Conservation (phyloP, 2,113 vertebrate species). For the Cyanoderma ruficeps region DNA sequence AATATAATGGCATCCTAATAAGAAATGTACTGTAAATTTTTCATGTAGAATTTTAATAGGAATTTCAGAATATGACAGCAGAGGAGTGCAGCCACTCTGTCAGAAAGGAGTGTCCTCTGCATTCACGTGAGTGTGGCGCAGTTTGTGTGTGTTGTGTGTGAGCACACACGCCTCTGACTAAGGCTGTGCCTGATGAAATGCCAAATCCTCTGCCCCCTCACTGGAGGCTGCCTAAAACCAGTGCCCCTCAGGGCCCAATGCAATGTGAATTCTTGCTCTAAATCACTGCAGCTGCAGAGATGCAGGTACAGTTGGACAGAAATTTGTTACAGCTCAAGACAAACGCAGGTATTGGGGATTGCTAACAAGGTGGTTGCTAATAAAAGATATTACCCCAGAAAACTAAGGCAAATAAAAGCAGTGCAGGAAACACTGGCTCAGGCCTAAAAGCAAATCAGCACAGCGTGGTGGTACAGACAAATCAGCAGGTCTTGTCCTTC, state of each 20-base stretch:
- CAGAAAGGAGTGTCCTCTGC: neutral
- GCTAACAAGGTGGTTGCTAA: neutral
- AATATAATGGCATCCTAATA: neutral
- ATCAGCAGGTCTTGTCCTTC: neutral
- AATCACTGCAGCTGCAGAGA: neutral
- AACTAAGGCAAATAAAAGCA: neutral
- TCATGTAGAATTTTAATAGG: neutral
- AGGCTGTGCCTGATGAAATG: neutral
- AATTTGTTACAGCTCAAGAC: neutral
- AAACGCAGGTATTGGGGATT: neutral
- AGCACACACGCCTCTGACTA: neutral
- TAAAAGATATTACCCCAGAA: neutral
- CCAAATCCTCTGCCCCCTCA: neutral
- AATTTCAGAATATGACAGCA: neutral
- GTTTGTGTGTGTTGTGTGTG: neutral
- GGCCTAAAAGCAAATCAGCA: neutral
- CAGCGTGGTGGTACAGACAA: neutral
- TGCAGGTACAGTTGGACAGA: neutral
- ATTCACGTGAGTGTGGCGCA: fast-evolving
- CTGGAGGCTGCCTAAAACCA: neutral
- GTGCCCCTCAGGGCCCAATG: neutral
- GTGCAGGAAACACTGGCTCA: neutral
- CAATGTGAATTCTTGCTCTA: neutral
- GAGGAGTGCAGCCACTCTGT: neutral
- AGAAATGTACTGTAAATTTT: neutral